A percentile compares a stretch with the other conserved stretches of the same genome.
phyloP scores from a whole-genome alignment of 2,888 invertebrate species.

The Eilema sororculum region DNA sequence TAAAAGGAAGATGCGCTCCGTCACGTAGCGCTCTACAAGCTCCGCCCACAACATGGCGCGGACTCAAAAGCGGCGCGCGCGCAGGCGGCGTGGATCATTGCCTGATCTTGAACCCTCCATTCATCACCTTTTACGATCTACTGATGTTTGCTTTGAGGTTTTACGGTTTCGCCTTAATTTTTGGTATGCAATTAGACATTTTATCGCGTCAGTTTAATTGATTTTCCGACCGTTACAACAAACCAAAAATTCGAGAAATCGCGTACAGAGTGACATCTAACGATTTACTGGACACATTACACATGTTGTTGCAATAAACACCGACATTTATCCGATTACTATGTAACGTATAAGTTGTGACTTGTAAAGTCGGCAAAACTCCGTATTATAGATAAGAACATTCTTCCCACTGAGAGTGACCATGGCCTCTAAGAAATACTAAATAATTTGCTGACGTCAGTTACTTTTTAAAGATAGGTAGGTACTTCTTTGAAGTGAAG shows the following conservation, averaged over 20 bases:
- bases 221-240: conserved; percentile 60
- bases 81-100: conserved; percentile 63
- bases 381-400: conserved; percentile 42
- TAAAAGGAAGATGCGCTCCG: conserved; percentile 62
- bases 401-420: conserved; percentile 28
- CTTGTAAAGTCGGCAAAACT: background rate
- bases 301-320: conserved; percentile 40
- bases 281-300: conserved; percentile 45
- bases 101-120: conserved; percentile 81
- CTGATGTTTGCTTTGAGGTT: conserved; percentile 74
- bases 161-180: conserved; percentile 80
- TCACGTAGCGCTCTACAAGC: conserved; percentile 53
- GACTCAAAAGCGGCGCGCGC: conserved; percentile 42
- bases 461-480: conserved; percentile 11
- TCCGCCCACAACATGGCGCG: conserved; percentile 82
- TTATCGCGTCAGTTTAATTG: conserved; percentile 67
- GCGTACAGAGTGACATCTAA: conserved; percentile 42
- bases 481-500: conserved; percentile 16
- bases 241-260: conserved; percentile 55
- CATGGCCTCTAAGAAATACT: conserved; percentile 38
- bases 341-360: conserved; percentile 36
- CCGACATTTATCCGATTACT: conserved; percentile 40
- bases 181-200: conserved; percentile 71
- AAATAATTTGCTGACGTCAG: conserved; percentile 23
- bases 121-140: conserved; percentile 80